These are phyloP conservation scores for Hedychridium roseum DNA, from an alignment of 2,888 invertebrate species.

Conservation along the genomic window DNA sequence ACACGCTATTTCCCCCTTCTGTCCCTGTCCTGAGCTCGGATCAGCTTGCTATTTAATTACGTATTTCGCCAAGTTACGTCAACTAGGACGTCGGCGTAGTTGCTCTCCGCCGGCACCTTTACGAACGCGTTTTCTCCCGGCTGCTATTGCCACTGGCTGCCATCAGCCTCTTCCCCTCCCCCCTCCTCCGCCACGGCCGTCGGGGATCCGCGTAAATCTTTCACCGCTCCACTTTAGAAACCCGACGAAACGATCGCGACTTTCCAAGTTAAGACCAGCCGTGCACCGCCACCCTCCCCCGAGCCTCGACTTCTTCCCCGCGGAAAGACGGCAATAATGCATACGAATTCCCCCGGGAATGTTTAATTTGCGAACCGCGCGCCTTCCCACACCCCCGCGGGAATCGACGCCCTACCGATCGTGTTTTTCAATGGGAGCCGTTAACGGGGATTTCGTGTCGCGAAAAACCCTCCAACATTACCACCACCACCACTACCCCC, in stretches of 20 bases:
- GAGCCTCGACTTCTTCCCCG: not conserved
- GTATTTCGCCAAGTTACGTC: slow-evolving; percentile 44
- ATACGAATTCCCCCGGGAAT: too few relatives aligned
- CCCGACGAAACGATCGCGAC: slow-evolving; percentile 20
- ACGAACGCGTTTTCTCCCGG: slow-evolving; percentile 1
- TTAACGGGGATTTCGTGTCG: too few relatives aligned
- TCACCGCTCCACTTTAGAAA: slow-evolving; percentile 29
- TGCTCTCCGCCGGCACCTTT: slow-evolving; percentile 5
- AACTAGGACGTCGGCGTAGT: slow-evolving; percentile 28
- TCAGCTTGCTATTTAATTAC: slow-evolving; percentile 48
- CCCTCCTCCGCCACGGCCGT: slow-evolving; percentile 14
- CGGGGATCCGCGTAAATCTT: slow-evolving; percentile 41
- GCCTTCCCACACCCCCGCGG: too few relatives aligned
- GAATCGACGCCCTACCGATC: too few relatives aligned
- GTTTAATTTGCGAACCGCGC: too few relatives aligned
- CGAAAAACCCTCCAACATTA: too few relatives aligned
- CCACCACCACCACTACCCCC: too few relatives aligned
- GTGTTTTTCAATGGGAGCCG: too few relatives aligned
- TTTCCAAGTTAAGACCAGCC: not conserved
- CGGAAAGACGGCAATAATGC: too few relatives aligned
- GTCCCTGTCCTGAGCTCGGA: too few relatives aligned
- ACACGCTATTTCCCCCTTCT: too few relatives aligned
- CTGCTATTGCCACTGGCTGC: slow-evolving; percentile 2
- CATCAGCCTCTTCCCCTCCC: slow-evolving; percentile 1
- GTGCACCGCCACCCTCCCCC: not conserved